Evolutionary conservation across 2,113 vertebrate species (phyloP), one percentile per base, ranked within the genome.

Genomic region (Xyrauchen texanus): DNA sequence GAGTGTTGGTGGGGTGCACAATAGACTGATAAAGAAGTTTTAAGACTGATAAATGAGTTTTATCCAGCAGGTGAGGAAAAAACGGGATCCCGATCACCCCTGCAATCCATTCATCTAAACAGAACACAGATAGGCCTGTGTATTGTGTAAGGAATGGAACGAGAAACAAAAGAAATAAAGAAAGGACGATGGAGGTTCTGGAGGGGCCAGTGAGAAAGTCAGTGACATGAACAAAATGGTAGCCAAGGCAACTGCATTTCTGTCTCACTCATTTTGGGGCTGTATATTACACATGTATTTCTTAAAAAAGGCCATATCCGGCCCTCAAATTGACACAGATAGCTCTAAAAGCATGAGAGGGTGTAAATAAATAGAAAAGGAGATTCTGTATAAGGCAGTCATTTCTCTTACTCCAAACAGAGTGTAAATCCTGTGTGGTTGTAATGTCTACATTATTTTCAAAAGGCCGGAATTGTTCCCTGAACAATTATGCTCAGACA

Each of bases 181-280:
- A 77, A 34, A 65, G 52, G 60, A 64, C 21, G 21, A 34, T 34
- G 21, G n/a, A 61, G 66, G 46, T 68, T n/a, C 21, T n/a, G 58
- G 62, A 47, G 70, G 21, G 60, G 76, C 68, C 5, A 62, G 42
- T 57, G 81, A 63, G 72, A 68, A 46, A 60, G 64, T 51, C 64
- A 64, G 65, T 83, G 79, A 81, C 62, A 0, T 3, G 65, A 68
- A 72, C 73, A 69, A 84, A 79, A 84, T 21, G 61, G 78, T 81
- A 84, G 76, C 76, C 84, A 85, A 85, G 78, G 78, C 84, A 82
- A 83, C 76, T 65, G 81, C 82, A 83, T 85, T 86, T 80, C 82
- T 85, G 83, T 78, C 70, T 83, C 42, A 42, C 67, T 64, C 51
- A 71, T 34, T 34, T 10, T n/a, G n/a, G 42, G 10, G 13, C 64